Percentiles rank a stretch among this genome's conserved stretches.
phyloP scores from a whole-genome alignment of 1,140 invertebrate species.

The Phthorimaea operculella region DNA sequence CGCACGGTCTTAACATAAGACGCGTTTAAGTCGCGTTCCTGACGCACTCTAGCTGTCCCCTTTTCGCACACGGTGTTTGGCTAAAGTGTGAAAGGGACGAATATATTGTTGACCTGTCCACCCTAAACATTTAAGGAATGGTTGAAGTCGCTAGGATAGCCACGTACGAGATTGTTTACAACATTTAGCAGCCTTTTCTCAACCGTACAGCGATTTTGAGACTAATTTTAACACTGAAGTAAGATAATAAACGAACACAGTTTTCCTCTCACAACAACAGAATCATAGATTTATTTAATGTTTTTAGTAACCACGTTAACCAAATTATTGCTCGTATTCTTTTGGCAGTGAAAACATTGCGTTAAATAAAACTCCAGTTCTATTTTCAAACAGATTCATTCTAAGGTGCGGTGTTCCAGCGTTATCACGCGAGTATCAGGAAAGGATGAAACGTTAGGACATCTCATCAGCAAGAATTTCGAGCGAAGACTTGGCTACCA shows the following conservation, averaged over 20 bases:
- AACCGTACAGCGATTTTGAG: neutral
- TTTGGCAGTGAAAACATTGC: conserved; percentile 23
- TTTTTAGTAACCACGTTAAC: neutral
- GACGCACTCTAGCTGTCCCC: conserved; percentile 3
- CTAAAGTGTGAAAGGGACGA: conserved; percentile 6
- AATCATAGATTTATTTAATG: too few relatives aligned
- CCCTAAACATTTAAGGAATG: conserved; percentile 2
- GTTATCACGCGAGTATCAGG: too few relatives aligned
- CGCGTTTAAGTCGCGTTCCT: conserved; percentile 13
- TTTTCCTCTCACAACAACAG: too few relatives aligned
- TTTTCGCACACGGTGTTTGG: neutral
- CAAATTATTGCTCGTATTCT: conserved; percentile 29
- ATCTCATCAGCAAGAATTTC: too few relatives aligned
- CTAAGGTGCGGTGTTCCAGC: too few relatives aligned
- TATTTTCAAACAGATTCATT: too few relatives aligned
- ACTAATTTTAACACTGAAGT: neutral
- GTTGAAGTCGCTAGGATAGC: neutral
- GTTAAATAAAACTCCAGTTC: too few relatives aligned
- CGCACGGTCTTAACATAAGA: conserved; percentile 33
- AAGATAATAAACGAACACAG: too few relatives aligned
- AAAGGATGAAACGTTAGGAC: too few relatives aligned
- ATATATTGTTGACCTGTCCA: conserved; percentile 3
- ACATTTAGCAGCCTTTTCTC: neutral
- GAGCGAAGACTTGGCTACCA: too few relatives aligned
- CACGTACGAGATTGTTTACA: neutral